A percentile compares a stretch with the other conserved stretches of the same genome.
phyloP scores from a whole-genome alignment of 2,797 vertebrate genomes.

The Sylvilagus floridanus region DNA sequence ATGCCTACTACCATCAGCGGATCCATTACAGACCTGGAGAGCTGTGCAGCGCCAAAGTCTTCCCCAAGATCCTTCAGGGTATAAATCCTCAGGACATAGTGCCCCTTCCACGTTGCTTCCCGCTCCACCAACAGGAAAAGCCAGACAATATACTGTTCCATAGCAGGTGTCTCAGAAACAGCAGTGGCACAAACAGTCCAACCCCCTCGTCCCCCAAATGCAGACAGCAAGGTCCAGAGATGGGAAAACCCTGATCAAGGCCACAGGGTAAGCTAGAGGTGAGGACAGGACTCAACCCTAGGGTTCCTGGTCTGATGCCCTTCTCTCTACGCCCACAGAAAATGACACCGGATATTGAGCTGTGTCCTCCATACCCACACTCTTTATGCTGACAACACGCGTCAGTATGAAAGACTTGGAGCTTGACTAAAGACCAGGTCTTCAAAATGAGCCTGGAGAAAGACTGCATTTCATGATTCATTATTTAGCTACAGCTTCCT shows the following conservation, averaged over 20 bases:
- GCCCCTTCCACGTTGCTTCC: neutral
- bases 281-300: neutral
- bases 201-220: neutral
- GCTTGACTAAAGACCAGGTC: conserved; percentile 1
- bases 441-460: conserved; percentile 52
- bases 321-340: neutral
- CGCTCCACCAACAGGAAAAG: neutral
- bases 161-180: neutral
- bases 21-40: neutral
- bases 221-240: neutral
- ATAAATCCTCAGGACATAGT: neutral
- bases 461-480: conserved; percentile 21
- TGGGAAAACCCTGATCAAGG: neutral
- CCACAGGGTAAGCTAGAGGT: neutral
- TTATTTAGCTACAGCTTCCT: conserved; percentile 53
- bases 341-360: neutral
- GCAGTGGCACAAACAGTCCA: neutral
- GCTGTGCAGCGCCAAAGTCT: neutral
- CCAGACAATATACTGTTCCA: neutral
- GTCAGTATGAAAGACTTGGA: neutral
- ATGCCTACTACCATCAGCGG: neutral
- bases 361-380: neutral
- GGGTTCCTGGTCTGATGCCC: neutral
- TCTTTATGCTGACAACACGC: neutral
- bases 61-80: neutral